phyloP scores from a whole-genome alignment of 2,113 vertebrate genomes.

The Polypterus bichir region DNA sequence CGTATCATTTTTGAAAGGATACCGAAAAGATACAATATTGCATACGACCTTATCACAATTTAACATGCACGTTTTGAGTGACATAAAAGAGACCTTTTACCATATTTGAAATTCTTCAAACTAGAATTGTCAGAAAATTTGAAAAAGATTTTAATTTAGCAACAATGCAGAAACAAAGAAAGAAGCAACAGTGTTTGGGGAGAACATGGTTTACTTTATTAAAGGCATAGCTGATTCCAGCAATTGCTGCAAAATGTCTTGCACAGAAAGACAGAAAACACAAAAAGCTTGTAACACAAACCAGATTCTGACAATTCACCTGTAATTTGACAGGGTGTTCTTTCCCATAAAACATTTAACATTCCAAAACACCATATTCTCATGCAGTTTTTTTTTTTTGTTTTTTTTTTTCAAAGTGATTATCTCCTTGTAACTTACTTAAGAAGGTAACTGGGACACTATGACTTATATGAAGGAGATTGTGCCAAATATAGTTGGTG shows the following conservation, averaged over 20 bases:
- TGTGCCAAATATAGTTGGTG: slow-evolving; percentile 34
- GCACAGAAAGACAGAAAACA: slow-evolving; percentile 66
- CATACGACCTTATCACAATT: too few species aligned
- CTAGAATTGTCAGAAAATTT: too few species aligned
- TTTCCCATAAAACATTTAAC: slow-evolving; percentile 27
- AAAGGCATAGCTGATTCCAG: slow-evolving; percentile 83
- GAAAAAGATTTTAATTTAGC: background rate
- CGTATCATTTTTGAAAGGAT: too few species aligned
- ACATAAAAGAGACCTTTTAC: too few species aligned
- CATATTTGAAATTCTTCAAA: too few species aligned
- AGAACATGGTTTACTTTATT: slow-evolving; percentile 77
- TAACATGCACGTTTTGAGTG: too few species aligned
- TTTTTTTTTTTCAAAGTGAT: slow-evolving; percentile 6
- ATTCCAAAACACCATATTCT: slow-evolving; percentile 47
- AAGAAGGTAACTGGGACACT: slow-evolving; percentile 29
- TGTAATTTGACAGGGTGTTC: slow-evolving; percentile 15
- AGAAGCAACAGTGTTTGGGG: slow-evolving; percentile 43
- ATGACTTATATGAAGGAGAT: slow-evolving; percentile 29
- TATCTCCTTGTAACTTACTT: slow-evolving; percentile 13
- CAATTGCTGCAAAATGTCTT: slow-evolving; percentile 64
- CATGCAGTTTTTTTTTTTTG: slow-evolving; percentile 44
- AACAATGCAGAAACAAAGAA: slow-evolving; percentile 9
- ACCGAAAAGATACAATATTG: too few species aligned
- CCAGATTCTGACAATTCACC: slow-evolving; percentile 39
- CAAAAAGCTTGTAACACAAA: slow-evolving; percentile 64